Base-by-base conservation (phyloP, 1,140 invertebrate species). In the Zaprionus davidi region DNA sequence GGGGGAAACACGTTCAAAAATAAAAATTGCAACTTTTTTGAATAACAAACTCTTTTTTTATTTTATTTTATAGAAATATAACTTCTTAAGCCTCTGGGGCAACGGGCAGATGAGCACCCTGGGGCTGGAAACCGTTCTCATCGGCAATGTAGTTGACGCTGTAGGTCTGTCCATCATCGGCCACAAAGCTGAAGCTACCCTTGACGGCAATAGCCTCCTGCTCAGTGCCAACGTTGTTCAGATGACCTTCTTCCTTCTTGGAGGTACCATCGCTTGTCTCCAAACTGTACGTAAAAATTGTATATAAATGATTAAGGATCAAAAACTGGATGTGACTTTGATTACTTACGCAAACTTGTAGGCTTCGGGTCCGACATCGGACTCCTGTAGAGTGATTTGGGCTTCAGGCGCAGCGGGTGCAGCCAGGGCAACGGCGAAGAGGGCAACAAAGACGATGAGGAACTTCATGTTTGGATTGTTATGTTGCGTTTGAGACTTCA, bases 61-160 rank as follows among this genome's bases (percentile, higher is more conserved):
- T n/a, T 62, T 34, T 28, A 46, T 12, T 64, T 17, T 55, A 46
- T 46, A 55, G 12, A n/a, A 15, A 6, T 5, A 28, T 7, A 56
- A 56, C 17, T 57, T 49, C 20, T 77, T 74, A 82, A 17, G 28
- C 71, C 11, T 11, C 26, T 13, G 73, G 73, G 17, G 76, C 80
- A 60, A 71, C 75, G 46, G 95, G 95, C 53, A 96, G 85, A 92
- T 96, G 95, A 11, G 93, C 94, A 26, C 95, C 95, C 86, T 95
- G 93, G 44, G 95, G 95, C 79, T 95, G 95, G 93, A 95, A 97
- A 59, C 96, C 96, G 84, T 96, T 96, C 92, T 97, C 95, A 92
- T 97, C 96, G 44, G 96, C 96, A 46, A 95, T 93, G 92, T 96
- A 97, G 11, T 93, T 94, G 46, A 97, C 93, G 60, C 93, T 92